Conservation (phyloP, 2,797 vertebrate species). For the Selene dorsalis region DNA sequence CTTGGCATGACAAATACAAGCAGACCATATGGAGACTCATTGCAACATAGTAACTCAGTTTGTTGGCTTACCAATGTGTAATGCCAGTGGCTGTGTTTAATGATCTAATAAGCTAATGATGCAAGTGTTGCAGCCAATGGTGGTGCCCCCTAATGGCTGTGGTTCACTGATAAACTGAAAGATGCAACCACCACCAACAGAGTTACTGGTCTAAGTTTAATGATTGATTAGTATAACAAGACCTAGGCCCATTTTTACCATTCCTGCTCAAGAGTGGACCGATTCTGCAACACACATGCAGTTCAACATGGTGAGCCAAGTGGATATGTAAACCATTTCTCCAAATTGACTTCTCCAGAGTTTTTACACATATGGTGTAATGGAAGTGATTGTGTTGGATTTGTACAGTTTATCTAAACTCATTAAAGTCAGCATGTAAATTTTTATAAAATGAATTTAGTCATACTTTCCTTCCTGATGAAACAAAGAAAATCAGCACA, state of each 20-base stretch:
- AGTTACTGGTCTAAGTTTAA: slow-evolving; percentile 7
- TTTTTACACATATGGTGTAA: slow-evolving; percentile 40
- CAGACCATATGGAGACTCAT: slow-evolving; percentile 17
- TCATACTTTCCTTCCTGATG: slow-evolving; percentile 23
- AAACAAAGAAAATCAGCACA: background rate
- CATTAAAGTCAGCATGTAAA: slow-evolving; percentile 19
- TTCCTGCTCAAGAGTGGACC: background rate
- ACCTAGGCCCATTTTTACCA: background rate
- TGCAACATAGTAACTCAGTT: slow-evolving; percentile 20
- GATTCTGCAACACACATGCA: background rate
- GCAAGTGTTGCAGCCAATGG: slow-evolving; percentile 18
- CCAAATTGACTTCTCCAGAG: slow-evolving; percentile 52
- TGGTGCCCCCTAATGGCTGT: slow-evolving; percentile 21
- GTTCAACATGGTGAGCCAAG: background rate
- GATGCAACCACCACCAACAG: slow-evolving; percentile 15
- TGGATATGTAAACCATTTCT: background rate
- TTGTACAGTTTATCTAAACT: slow-evolving; percentile 44
- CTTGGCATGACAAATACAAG: slow-evolving; percentile 18
- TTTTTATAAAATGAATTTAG: slow-evolving; percentile 44
- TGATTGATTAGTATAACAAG: background rate
- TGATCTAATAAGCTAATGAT: slow-evolving; percentile 58
- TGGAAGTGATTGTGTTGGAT: slow-evolving; percentile 40
- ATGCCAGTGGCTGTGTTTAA: slow-evolving; percentile 50
- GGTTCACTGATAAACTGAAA: slow-evolving; percentile 28
- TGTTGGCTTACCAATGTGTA: slow-evolving; percentile 23